Base-by-base conservation (phyloP, 1,140 invertebrate species). In the Bombus ignitus region DNA sequence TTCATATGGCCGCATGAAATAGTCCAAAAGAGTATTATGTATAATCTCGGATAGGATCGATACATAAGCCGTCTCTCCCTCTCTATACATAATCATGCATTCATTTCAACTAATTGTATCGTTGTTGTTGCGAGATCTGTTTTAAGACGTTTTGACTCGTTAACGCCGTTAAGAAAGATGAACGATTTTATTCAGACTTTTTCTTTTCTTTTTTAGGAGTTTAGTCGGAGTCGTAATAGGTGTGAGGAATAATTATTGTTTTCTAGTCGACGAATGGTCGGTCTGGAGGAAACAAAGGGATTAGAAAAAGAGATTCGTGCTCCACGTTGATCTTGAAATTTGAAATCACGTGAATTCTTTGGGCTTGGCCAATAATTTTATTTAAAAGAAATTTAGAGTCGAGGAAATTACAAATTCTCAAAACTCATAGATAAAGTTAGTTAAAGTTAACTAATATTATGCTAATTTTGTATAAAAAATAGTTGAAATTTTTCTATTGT, bases 1-100 rank as follows among this genome's bases (percentile, higher is more conserved):
- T 80, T 87, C 70, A 28, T 86, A 88, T 75, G 80, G 70, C 47
- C 75, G 74, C 37, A 79, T 79, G 62, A 72, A 88, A 77, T 44
- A 65, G 32, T 25, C 80, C n/a, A 37, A 59, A 62, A 62, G 53
- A 79, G 65, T 79, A 65, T 77, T 77, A 77, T 28, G 10, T 74
- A 59, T 87, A 42, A 80, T 70, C 79, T 77, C 37, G 70, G 47
- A 78, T 79, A 84, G 83, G 66, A 84, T 72, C 76, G 75, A 84
- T 83, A 78, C 66, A 79, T 79, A 62, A 79, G 22, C 37, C 66
- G 4, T 42, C 47, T 57, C 44, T 76, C 18, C 42, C 35, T 53
- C 71, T 74, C 10, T 65, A 37, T 44, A 73, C 70, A 73, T n/a
- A 73, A 42, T 42, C 28, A 13, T 35, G 28, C 18, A 28, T 32